Evolutionary conservation across 2,113 vertebrate species (phyloP), one percentile per base, ranked within the genome.

Genomic region (Genyomyrus donnyi): DNA sequence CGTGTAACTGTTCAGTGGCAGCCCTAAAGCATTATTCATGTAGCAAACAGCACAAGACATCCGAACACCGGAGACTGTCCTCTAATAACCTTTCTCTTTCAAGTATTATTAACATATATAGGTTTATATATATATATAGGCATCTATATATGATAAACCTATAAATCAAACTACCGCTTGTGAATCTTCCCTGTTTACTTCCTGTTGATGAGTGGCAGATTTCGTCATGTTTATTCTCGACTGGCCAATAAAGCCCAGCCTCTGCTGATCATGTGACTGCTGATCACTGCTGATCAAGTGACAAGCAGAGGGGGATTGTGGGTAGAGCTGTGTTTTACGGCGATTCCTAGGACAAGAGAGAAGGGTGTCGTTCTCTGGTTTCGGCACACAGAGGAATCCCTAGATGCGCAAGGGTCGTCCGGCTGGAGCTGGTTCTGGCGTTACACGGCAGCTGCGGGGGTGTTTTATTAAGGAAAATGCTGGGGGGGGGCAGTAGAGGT

Each of bases 391-490:
- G 91, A 91, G 93, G 94, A 94, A 93, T 93, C 15, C 74, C 74
- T 70, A 31, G 62, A 31, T 1, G 62, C 1, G 91, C 93, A 91
- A 92, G 90, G 62, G n/a, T 5, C 10, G n/a, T 31, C 62, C 10
- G n/a, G n/a, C 62, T 13, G 9, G 62, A 70, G 62, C n/a, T 31
- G n/a, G n/a, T 27, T 27, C 31, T 70, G 62, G 9, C 10, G n/a
- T 70, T 7, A 70, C 62, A 31, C 1, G 10, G 90, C 77, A 89
- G 91, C 77, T 86, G 49, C 83, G 52, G 58, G 90, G 93, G 89
- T 92, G 93, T 95, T 95, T 94, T 95, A 91, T 94, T 92, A 92
- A 92, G 92, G 92, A 92, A 92, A 94, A 94, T 92, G 85, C 91
- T 94, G 92, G 90, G 90, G 91, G 91, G 91, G 91, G 91, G 91